Evolutionary conservation across 2,113 vertebrate genomes (phyloP), one percentile per base, ranked within the genome.

Genomic region (Zeus faber): DNA sequence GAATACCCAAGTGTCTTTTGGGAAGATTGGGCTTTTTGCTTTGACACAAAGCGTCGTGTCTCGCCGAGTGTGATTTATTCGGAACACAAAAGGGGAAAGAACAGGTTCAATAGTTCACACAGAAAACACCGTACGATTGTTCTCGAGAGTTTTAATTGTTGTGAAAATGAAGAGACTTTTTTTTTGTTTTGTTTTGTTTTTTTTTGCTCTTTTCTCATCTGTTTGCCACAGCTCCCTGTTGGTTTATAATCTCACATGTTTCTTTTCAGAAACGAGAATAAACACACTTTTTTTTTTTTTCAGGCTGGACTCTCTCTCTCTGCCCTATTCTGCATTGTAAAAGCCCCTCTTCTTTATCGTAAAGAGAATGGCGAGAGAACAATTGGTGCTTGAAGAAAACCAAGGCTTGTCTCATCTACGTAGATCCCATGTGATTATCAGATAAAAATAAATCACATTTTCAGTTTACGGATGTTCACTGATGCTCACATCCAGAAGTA

Each of bases 51-150:
- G 26, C 24, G 14, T 27, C 1, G 14, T 47, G 13, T 13, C 17
- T 24, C 44, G 13, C 10, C 10, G 57, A 40, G 16, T 44, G 17
- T 40, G 43, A 50, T 46, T 44, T 54, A 53, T 49, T 57, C 35
- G 48, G 27, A 41, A 63, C 73, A 71, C 50, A 60, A 49, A 46
- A 54, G 37, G 20, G 25, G 49, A 63, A 53, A 67, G 60, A 29
- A 60, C 14, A 46, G 63, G 55, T 70, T 73, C 74, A 73, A 33
- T 62, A 64, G 66, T 74, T 77, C 66, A 73, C 20, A 16, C 43
- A 14, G 51, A 57, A 49, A 66, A 51, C 17, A 31, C n/a, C 16
- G 37, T 52, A 24, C 20, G 39, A 49, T 44, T 44, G 40, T 44
- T n/a, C 2, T 29, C 14, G n/a, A 21, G 31, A 60, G 37, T 58